Evolutionary conservation across 1,140 invertebrate genomes (phyloP).

Genomic region (Chrysoperla carnea): DNA sequence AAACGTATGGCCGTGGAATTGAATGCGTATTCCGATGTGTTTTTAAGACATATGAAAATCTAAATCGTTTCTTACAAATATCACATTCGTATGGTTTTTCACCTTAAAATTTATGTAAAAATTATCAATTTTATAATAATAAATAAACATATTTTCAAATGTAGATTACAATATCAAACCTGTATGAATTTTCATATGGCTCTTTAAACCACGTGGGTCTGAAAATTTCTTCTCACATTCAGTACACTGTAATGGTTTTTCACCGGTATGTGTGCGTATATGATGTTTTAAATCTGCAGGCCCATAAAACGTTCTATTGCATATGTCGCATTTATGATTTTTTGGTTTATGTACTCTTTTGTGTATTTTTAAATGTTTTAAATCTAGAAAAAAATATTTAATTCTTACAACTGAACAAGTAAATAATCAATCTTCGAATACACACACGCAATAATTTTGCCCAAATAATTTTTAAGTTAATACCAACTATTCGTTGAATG

Average conservation of each 20-base stretch:
- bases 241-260: constrained; percentile 42
- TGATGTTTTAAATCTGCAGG: constrained; percentile 37
- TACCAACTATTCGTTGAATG: too few species aligned
- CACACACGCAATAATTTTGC: constrained; percentile 21
- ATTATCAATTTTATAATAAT: too few species aligned
- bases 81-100: constrained; percentile 35
- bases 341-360: constrained; percentile 16
- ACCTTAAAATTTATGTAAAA: constrained; percentile 10
- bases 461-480: too few species aligned
- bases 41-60: neutral
- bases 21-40: neutral
- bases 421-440: constrained; percentile 20
- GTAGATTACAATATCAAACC: neutral
- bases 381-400: constrained; percentile 8
- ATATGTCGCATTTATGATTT: constrained; percentile 24
- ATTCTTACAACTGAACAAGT: neutral
- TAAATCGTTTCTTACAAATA: neutral
- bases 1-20: neutral
- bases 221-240: constrained; percentile 31
- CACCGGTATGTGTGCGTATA: constrained; percentile 44
- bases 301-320: constrained; percentile 30
- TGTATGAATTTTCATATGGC: constrained; percentile 7
- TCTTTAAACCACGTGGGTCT: constrained; percentile 5
- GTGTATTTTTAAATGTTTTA: constrained; percentile 16
- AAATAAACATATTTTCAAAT: too few species aligned